Base-by-base conservation (phyloP, 2,113 vertebrate species). In the Passer domesticus region DNA sequence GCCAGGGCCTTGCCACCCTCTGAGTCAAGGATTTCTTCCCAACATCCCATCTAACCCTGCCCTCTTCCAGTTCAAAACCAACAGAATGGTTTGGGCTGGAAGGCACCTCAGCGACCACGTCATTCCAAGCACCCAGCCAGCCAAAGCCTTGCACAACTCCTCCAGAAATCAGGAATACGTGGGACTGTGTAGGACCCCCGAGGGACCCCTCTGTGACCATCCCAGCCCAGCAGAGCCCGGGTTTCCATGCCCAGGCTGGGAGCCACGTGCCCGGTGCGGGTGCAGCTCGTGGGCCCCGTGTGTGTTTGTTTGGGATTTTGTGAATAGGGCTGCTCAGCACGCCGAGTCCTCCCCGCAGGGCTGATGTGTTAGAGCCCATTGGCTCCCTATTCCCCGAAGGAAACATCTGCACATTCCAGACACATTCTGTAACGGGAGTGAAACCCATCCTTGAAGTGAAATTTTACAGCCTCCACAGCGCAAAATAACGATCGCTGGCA, bases 361-460 rank as follows among this genome's bases (percentile, higher is more conserved):
- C 84, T 60, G 94, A 73, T 89, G 93, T 52, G 92, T 55, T 95
- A 35, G 84, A 97, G 96, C 94, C 37, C 59, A 97, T 96, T 97
- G 97, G 97, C 96, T 96, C 89, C 8, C 76, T 23, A 66, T 87
- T 98, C 98, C 99, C 98, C 96, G 90, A 98, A 99, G 98, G 98
- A 99, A 99, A 99, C 99, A 99, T 99, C 99, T 99, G 99, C 98
- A 98, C 99, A 99, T 99, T 99, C 99, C 99, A 99, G 98, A 99
- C 98, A 72, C 95, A 97, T 98, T 99, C 97, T 98, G 98, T 99
- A 99, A 99, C 98, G 95, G 98, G 97, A 96, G 95, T 94, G 97
- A 97, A 97, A 97, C 94, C 97, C 96, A 97, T 96, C 97, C 97
- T 97, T 96, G 97, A 97, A 96, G 96, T 95, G 96, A 90, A 89